Conservation (phyloP, 1,140 invertebrate species). For the Tribolium castaneum region DNA sequence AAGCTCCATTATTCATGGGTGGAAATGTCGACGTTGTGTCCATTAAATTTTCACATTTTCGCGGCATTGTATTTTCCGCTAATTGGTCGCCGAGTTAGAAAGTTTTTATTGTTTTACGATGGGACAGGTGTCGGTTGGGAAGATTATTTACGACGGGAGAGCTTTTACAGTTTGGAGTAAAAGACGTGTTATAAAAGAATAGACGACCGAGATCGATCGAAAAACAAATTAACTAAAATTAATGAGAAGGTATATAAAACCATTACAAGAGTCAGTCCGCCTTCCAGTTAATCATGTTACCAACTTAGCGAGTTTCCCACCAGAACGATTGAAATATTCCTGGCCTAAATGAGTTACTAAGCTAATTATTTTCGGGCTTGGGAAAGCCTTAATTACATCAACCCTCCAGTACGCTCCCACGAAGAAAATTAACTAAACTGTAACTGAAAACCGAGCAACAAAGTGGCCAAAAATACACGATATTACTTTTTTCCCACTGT, state of each 20-base stretch:
- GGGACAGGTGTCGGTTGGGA: too few relatives aligned
- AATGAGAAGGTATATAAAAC: constrained; percentile 52
- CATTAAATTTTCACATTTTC: constrained; percentile 16
- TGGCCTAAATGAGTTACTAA: constrained; percentile 42
- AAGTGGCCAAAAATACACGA: too few relatives aligned
- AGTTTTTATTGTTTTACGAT: constrained; percentile 35
- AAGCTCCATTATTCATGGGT: constrained; percentile 27
- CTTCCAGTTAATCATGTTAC: constrained; percentile 55
- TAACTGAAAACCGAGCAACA: too few relatives aligned
- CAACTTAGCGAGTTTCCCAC: constrained; percentile 52
- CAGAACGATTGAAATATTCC: constrained; percentile 53
- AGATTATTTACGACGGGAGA: too few relatives aligned
- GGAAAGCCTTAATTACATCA: constrained; percentile 19
- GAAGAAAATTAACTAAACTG: background rate
- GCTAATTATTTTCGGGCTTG: constrained; percentile 36
- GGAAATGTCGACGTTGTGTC: background rate
- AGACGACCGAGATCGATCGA: constrained; percentile 40
- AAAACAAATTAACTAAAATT: constrained; percentile 52
- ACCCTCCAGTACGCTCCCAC: background rate
- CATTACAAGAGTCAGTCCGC: constrained; percentile 52
- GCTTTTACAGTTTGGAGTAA: constrained; percentile 28
- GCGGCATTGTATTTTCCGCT: constrained; percentile 6
- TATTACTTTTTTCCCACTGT: too few relatives aligned
- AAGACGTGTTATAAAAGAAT: constrained; percentile 26
- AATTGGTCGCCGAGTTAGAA: background rate